Base-by-base conservation (phyloP, 1,140 invertebrate genomes). In the Leptestheria dahalacensis region DNA sequence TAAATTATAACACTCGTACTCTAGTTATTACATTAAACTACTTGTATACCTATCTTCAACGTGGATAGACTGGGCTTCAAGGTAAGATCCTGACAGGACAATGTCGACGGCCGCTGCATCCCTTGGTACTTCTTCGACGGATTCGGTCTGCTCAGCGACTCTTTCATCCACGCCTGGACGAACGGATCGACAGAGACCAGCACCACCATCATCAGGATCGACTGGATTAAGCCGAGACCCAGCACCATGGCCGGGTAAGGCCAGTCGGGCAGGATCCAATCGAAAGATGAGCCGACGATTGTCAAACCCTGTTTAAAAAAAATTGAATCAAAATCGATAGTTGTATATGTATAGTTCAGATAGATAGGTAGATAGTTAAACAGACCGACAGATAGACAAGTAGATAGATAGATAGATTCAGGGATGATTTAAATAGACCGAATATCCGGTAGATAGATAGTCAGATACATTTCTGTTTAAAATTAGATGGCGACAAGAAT, bases 111-210 rank as follows among this genome's bases (percentile, higher is more conserved):
- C 25, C 21, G 51, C 26, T 41, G 33, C 33, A 41, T 6, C 15
- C 33, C 6, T 41, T 41, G 33, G 33, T 41, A n/a, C n/a, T 41
- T 41, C 33, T 41, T 41, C 6, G 15, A 48, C 63, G 57, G 60
- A 59, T 59, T 18, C 29, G 58, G 58, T 33, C 33, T 60, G 9
- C n/a, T n/a, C n/a, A 60, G 50, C 15, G 58, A 60, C 25, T 71
- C 71, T 21, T 71, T 72, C 2, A 76, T 71, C 65, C 75, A 74
- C 3, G 68, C 67, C n/a, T 70, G 69, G 62, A 77, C 77, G 69
- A 73, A 73, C 61, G 72, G 72, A 65, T 78, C 76, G 61, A 74
- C 73, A 56, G 77, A 66, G 1, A 73, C 72, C 15, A 78, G 65
- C 23, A 75, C 70, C 0, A 76, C 66, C 0, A 76, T 75, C n/a